Evolutionary conservation across 2,113 vertebrate species (phyloP).

Genomic region (Thamnaconus septentrionalis): DNA sequence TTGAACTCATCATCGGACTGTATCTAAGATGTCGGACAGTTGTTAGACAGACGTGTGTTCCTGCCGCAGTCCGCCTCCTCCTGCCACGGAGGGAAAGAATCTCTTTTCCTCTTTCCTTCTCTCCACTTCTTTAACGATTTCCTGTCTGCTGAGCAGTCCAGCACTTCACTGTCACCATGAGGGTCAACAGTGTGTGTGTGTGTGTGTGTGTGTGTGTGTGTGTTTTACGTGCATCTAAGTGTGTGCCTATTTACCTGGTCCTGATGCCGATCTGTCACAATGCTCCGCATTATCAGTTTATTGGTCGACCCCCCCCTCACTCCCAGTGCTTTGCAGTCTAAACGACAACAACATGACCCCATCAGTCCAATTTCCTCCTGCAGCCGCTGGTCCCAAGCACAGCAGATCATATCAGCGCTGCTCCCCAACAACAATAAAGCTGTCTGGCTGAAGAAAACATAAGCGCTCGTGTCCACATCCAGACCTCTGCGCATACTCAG

Average conservation of each 20-base stretch:
- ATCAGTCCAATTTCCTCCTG: constrained; percentile 33
- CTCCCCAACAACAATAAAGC: constrained; percentile 18
- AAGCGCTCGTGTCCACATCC: neutral
- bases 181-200: too few relatives aligned
- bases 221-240: neutral
- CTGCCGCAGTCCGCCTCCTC: too few relatives aligned
- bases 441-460: constrained; percentile 10
- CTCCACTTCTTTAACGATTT: too few relatives aligned
- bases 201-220: too few relatives aligned
- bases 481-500: neutral
- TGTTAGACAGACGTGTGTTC: too few relatives aligned
- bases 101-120: too few relatives aligned
- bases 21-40: too few relatives aligned
- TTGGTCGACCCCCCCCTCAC: neutral
- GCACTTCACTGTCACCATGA: too few relatives aligned
- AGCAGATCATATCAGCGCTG: constrained; percentile 39
- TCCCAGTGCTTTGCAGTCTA: constrained; percentile 1
- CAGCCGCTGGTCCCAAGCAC: constrained; percentile 20
- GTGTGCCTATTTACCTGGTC: constrained; percentile 23
- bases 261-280: neutral
- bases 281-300: constrained; percentile 12
- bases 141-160: too few relatives aligned
- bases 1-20: too few relatives aligned
- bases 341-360: constrained; percentile 26
- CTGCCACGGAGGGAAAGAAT: too few relatives aligned